phyloP scores from a whole-genome alignment of 2,888 invertebrate genomes.

The Blastobasis adustella region DNA sequence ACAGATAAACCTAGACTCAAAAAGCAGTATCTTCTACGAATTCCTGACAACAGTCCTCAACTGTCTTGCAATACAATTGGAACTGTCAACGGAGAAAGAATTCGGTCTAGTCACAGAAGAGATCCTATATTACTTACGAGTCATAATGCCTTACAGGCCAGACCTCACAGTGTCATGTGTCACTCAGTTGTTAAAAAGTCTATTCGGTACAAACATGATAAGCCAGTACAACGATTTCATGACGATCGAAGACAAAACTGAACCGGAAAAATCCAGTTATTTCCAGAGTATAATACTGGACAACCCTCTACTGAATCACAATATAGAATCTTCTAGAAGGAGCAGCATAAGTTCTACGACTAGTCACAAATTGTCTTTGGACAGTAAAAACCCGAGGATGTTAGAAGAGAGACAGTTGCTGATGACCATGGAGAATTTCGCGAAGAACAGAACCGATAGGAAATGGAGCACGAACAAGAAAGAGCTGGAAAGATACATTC shows the following conservation, averaged over 20 bases:
- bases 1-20: slow-evolving; percentile 85
- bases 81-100: slow-evolving; percentile 80
- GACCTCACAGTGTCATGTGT: slow-evolving; percentile 83
- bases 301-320: slow-evolving; percentile 28
- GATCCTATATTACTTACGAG: slow-evolving; percentile 82
- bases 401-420: slow-evolving; percentile 46
- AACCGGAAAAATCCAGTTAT: slow-evolving; percentile 14
- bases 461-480: slow-evolving; percentile 69
- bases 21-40: slow-evolving; percentile 82
- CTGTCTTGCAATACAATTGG: slow-evolving; percentile 80
- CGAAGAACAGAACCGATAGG: slow-evolving; percentile 58
- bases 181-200: slow-evolving; percentile 83
- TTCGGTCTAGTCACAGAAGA: slow-evolving; percentile 86
- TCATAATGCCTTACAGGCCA: slow-evolving; percentile 81
- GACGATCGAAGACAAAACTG: slow-evolving; percentile 37
- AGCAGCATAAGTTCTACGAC: slow-evolving; percentile 45
- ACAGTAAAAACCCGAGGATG: slow-evolving; percentile 50
- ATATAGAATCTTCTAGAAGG: slow-evolving; percentile 34
- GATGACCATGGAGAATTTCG: slow-evolving; percentile 60
- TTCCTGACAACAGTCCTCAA: slow-evolving; percentile 78
- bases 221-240: slow-evolving; percentile 57
- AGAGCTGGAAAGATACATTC: slow-evolving; percentile 83
- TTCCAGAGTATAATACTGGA: slow-evolving; percentile 53
- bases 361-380: slow-evolving; percentile 48
- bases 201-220: slow-evolving; percentile 84